A percentile compares a stretch with the other conserved stretches of the same genome.
These are phyloP conservation scores for Pardalotus punctatus DNA, from an alignment of 2,113 vertebrate species.

Conservation along the genomic window DNA sequence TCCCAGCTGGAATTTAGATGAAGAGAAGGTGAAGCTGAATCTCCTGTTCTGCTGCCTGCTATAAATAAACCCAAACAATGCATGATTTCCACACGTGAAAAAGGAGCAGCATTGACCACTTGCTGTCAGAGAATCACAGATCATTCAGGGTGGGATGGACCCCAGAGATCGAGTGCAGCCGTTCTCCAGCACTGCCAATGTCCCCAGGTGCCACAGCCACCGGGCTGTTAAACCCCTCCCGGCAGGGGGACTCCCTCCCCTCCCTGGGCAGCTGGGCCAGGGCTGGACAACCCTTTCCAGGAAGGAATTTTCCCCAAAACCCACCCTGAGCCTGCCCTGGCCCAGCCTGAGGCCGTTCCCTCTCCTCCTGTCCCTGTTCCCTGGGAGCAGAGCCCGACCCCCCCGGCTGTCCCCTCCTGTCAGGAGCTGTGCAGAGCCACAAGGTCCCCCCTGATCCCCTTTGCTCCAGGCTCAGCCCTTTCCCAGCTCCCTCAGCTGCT, in stretches of 20 bases:
- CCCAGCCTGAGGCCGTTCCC: neutral
- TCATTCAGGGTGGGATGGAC: neutral
- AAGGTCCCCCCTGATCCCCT: neutral
- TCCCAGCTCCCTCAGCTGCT: neutral
- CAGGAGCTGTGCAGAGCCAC: neutral
- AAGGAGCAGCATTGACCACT: neutral
- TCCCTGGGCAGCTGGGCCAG: neutral
- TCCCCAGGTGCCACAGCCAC: neutral
- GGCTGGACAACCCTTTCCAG: rapidly evolving
- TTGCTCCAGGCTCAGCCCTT: neutral
- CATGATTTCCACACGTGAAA: neutral
- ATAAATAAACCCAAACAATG: neutral
- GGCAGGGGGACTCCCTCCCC: rapidly evolving
- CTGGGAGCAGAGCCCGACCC: neutral
- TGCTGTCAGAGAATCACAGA: neutral
- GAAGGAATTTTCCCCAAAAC: rapidly evolving
- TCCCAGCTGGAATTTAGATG: neutral
- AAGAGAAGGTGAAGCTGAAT: neutral
- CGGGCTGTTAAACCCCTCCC: too few species aligned
- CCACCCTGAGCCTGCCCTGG: neutral
- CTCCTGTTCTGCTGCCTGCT: neutral
- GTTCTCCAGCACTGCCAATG: neutral
- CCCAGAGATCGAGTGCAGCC: neutral
- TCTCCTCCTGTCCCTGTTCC: neutral
- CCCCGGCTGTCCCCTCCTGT: neutral